A percentile compares a stretch with the other conserved stretches of the same genome.
Evolutionary conservation across 2,888 invertebrate genomes (phyloP).

Genomic region (Polymixis flavicincta): DNA sequence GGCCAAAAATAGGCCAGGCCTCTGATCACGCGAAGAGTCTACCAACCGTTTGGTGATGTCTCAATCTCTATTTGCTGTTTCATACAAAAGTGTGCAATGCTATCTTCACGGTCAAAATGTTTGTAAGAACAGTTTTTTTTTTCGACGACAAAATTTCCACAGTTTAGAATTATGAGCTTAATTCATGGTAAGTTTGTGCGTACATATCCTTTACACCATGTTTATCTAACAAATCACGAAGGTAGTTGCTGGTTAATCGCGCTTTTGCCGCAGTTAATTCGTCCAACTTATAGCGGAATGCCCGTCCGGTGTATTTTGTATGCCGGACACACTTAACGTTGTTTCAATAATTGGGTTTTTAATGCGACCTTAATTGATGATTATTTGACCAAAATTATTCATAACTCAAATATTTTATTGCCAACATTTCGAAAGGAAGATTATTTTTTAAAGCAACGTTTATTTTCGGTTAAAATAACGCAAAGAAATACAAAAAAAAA

Average conservation of each 20-base stretch:
- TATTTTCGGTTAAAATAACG: not conserved
- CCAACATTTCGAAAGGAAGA: not conserved
- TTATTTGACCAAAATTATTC: not conserved
- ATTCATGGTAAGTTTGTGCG: not conserved
- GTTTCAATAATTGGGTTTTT: not conserved
- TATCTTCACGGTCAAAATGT: not conserved
- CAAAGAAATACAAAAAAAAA: not conserved
- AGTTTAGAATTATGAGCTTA: not conserved
- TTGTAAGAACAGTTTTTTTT: not conserved
- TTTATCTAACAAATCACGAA: not conserved
- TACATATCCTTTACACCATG: not conserved
- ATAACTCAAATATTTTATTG: not conserved
- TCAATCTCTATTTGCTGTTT: not conserved
- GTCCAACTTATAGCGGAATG: not conserved
- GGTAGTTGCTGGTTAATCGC: not conserved
- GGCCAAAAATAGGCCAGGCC: too few species aligned
- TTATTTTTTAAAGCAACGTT: not conserved
- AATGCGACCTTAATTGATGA: not conserved
- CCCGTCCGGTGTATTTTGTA: not conserved
- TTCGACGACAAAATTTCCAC: too few species aligned
- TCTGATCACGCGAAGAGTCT: too few species aligned
- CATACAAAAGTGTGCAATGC: too few species aligned
- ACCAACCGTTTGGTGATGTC: too few species aligned
- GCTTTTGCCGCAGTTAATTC: not conserved
- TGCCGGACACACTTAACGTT: not conserved